Conservation (phyloP, 2,888 invertebrate species). For the Apodemia duryi region DNA sequence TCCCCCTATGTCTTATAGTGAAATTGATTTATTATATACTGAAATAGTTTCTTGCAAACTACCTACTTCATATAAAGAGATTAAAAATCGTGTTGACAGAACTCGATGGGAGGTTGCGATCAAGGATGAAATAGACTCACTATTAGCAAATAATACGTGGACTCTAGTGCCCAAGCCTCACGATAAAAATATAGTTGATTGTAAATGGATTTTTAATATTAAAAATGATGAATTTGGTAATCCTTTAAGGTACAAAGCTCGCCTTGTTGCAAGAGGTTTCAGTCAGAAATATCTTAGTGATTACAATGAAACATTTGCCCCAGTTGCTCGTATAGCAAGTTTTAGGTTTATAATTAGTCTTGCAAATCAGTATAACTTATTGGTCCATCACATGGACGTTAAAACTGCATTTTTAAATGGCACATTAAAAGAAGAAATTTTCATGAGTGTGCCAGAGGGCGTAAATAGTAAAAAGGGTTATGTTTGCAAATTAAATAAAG, state of each 20-base stretch:
- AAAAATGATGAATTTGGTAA: conserved; percentile 13
- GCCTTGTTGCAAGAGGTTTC: background rate
- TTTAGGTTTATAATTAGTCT: background rate
- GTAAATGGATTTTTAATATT: conserved; percentile 6
- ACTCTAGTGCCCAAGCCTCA: background rate
- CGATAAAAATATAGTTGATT: conserved; percentile 2
- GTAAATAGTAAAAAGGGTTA: no score
- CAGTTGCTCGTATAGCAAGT: background rate
- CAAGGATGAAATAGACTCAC: no score
- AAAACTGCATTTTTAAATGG: no score
- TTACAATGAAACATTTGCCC: conserved; percentile 13
- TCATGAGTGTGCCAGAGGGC: no score
- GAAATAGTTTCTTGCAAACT: no score
- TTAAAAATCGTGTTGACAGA: background rate
- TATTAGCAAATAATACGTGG: background rate
- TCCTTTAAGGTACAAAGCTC: background rate
- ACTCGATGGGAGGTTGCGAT: background rate
- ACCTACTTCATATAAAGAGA: background rate
- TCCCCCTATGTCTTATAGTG: no score
- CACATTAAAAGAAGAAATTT: background rate
- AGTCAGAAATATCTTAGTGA: background rate
- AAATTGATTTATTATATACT: no score
- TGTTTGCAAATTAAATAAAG: no score
- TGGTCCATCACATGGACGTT: no score
- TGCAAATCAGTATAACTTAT: no score